A percentile compares a stretch with the other conserved stretches of the same genome.
Evolutionary conservation across 2,888 invertebrate genomes (phyloP).

Genomic region (Sceliomorpha sp.): DNA sequence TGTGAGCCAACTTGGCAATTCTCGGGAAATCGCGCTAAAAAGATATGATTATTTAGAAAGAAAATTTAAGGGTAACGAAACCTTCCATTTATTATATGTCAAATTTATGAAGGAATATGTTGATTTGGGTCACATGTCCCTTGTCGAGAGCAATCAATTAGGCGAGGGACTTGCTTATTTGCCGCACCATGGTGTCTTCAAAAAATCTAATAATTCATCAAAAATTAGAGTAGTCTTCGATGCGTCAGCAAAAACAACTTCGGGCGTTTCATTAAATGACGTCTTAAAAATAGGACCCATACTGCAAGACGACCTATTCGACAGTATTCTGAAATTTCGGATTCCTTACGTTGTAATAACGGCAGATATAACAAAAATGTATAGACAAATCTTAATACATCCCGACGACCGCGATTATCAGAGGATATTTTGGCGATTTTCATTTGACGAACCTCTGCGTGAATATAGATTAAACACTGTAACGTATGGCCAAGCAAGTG

Average conservation of each 20-base stretch:
- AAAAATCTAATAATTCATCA: not conserved
- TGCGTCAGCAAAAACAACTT: not conserved
- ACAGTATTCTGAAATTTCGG: too few relatives aligned
- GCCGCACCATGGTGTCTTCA: slow-evolving; percentile 8
- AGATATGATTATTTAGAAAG: slow-evolving; percentile 17
- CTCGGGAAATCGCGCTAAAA: not conserved
- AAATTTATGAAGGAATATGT: slow-evolving; percentile 1
- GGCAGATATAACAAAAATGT: too few relatives aligned
- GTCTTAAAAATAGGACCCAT: too few relatives aligned
- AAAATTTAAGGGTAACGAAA: not conserved
- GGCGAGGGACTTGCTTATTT: not conserved
- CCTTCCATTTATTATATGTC: not conserved
- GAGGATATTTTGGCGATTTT: too few relatives aligned
- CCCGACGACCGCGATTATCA: too few relatives aligned
- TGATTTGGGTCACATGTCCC: not conserved
- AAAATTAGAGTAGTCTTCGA: not conserved
- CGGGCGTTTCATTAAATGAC: not conserved
- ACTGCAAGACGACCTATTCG: too few relatives aligned
- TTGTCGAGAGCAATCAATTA: not conserved
- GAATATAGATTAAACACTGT: not conserved
- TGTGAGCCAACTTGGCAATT: not conserved
- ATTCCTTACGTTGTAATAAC: too few relatives aligned
- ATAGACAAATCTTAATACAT: too few relatives aligned
- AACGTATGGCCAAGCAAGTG: slow-evolving; percentile 6
- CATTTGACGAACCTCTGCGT: too few relatives aligned